A percentile compares a stretch with the other conserved stretches of the same genome.
These are phyloP conservation scores for Austrolebias charrua DNA, from an alignment of 2,797 vertebrate species.

Conservation along the genomic window DNA sequence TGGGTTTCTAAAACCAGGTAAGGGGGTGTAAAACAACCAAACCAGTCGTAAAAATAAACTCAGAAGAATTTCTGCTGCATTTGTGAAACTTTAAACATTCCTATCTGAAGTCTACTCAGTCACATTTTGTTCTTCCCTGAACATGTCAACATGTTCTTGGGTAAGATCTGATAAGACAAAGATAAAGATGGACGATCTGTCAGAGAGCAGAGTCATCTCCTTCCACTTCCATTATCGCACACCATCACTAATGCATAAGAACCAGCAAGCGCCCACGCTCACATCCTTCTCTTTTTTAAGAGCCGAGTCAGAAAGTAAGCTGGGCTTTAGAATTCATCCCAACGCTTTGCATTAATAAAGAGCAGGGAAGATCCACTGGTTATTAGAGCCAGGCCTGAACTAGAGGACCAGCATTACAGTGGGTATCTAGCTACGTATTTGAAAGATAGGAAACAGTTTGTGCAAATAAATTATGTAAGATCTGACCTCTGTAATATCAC, in stretches of 20 bases:
- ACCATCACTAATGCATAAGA: conserved; percentile 40
- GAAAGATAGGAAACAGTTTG: too few species aligned
- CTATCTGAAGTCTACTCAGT: background rate
- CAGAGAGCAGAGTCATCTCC: conserved; percentile 49
- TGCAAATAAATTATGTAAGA: too few species aligned
- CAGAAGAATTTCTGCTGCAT: too few species aligned
- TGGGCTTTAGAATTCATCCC: conserved; percentile 9
- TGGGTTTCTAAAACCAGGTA: too few species aligned
- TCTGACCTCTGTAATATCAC: too few species aligned
- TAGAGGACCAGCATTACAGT: too few species aligned
- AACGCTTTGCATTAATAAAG: conserved; percentile 14
- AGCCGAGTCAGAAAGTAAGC: conserved; percentile 12
- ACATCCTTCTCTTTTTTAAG: conserved; percentile 1
- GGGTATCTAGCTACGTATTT: too few species aligned
- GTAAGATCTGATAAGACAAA: conserved; percentile 28
- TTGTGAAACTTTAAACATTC: too few species aligned
- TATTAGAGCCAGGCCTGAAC: too few species aligned
- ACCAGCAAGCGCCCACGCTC: background rate
- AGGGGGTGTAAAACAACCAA: too few species aligned
- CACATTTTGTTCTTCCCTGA: background rate
- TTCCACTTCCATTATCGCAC: conserved; percentile 45
- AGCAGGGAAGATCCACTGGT: background rate
- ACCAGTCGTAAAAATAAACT: too few species aligned
- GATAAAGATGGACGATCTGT: conserved; percentile 34
- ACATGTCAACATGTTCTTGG: background rate